A percentile compares a stretch with the other conserved stretches of the same genome.
These are phyloP conservation scores for Pyrrhia umbra DNA, from an alignment of 2,888 invertebrate genomes.

Conservation along the genomic window DNA sequence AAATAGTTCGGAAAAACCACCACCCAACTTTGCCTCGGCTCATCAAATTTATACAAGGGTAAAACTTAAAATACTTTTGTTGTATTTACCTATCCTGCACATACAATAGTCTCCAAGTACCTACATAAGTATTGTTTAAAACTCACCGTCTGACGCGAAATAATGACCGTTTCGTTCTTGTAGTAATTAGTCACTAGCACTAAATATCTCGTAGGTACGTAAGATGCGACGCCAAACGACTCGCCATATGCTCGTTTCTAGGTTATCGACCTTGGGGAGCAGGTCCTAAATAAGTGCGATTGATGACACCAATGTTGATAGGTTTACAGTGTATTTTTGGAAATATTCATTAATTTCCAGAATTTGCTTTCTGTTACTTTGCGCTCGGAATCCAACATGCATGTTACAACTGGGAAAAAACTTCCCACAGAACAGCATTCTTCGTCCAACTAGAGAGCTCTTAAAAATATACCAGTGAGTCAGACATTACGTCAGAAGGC, in stretches of 20 bases:
- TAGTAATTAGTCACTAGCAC: slow-evolving; percentile 29
- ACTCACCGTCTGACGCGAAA: slow-evolving; percentile 37
- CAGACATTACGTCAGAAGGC: slow-evolving; percentile 34
- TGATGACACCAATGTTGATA: slow-evolving; percentile 19
- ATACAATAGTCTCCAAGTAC: slow-evolving; percentile 40
- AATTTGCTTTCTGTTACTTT: slow-evolving; percentile 1
- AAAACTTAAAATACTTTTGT: slow-evolving; percentile 1
- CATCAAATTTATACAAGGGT: neutral
- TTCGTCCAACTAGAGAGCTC: slow-evolving; percentile 19
- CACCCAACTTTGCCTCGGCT: too few species aligned
- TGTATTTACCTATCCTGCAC: slow-evolving; percentile 5
- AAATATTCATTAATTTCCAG: slow-evolving; percentile 2
- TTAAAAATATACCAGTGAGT: slow-evolving; percentile 38
- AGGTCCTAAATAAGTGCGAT: slow-evolving; percentile 30
- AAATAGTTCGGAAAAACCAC: too few species aligned
- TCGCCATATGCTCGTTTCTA: slow-evolving; percentile 16
- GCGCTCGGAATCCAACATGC: neutral
- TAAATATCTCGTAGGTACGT: slow-evolving; percentile 22
- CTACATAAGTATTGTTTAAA: slow-evolving; percentile 40
- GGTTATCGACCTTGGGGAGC: slow-evolving; percentile 35
- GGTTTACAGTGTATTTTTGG: slow-evolving; percentile 2
- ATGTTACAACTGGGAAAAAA: slow-evolving; percentile 4
- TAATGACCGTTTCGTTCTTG: slow-evolving; percentile 32
- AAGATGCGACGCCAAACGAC: neutral
- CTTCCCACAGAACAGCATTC: slow-evolving; percentile 47